Percentiles rank a stretch among this genome's conserved stretches.
Conservation (phyloP, 2,888 invertebrate genomes). For the Melolontha melolontha region DNA sequence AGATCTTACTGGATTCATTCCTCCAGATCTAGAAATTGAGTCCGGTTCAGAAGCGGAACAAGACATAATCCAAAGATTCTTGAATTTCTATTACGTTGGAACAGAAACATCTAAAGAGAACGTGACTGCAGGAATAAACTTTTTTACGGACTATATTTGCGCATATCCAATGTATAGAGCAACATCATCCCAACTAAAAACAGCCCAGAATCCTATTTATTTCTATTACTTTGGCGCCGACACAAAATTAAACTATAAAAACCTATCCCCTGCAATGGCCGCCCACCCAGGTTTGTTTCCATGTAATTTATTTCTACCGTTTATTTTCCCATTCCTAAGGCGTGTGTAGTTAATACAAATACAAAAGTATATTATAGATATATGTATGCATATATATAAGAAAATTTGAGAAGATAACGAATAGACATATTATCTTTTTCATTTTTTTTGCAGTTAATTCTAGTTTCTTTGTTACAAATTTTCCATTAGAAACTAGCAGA, state of each 20-base stretch:
- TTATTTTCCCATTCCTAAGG: too few relatives aligned
- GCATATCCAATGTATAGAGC: constrained; percentile 26
- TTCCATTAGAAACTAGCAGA: too few relatives aligned
- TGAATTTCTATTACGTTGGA: constrained; percentile 27
- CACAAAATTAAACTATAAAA: constrained; percentile 13
- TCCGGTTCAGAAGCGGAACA: constrained; percentile 1
- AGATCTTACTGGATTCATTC: constrained; percentile 13
- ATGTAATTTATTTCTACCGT: too few relatives aligned
- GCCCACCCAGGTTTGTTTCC: constrained; percentile 5
- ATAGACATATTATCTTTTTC: too few relatives aligned
- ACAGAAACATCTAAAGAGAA: background rate
- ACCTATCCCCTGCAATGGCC: background rate
- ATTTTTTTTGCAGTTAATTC: too few relatives aligned
- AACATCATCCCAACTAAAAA: constrained; percentile 9
- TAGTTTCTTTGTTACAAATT: too few relatives aligned
- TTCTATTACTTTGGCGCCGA: constrained; percentile 33
- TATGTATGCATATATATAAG: too few relatives aligned
- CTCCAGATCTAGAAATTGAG: constrained; percentile 9
- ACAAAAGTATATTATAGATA: too few relatives aligned
- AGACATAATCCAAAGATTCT: constrained; percentile 2
- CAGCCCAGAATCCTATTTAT: constrained; percentile 23
- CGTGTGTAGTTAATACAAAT: too few relatives aligned
- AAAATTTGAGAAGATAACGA: too few relatives aligned
- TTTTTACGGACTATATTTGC: constrained; percentile 19
- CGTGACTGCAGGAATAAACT: constrained; percentile 1